Base-by-base conservation (phyloP, 2,888 invertebrate species). In the Phyllotreta striolata region DNA sequence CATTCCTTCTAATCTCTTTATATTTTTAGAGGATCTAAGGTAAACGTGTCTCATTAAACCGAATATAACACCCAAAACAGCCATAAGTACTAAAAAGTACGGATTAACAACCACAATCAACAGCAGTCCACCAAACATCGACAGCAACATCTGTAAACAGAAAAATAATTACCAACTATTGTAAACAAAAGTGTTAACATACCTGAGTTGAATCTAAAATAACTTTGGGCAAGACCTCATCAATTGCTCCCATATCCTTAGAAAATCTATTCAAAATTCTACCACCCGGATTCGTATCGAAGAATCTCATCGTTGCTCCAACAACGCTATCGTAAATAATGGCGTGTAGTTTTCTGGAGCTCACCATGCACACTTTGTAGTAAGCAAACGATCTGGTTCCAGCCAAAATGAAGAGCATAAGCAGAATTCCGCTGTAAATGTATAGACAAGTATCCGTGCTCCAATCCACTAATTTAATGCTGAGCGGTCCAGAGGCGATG, bases 321-420 rank as follows among this genome's bases (percentile, higher is more conserved):
- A 88, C 84, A 1, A 90, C 82, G 56, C 84, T 81, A 2, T 62
- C 44, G 37, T 73, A 71, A 67, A 74, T 86, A 9, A 66, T 74
- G 64, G 83, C 80, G 73, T 88, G 88, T 0, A 88, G 78, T 44
- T 73, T 79, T 58, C 78, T 78, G 0, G 87, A 85, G 0, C 92
- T 88, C 37, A 85, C 85, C 85, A 91, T 89, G 76, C 91, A 90
- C 54, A 89, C 85, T 80, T 86, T 86, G 73, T 89, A 89, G 81
- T 91, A 92, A 51, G 89, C 74, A 7, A 89, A 76, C 4, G 91
- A 90, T 74, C 91, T 85, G 65, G 74, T 78, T 10, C 85, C 85
- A 1, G 87, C 87, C 24, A 88, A 78, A 1, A 88, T 5, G 12
- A 89, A 84, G 57, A 84, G 79, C 0, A 79, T 70, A 0, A 78